Percentiles rank a stretch among this genome's conserved stretches.
phyloP scores from a whole-genome alignment of 1,140 invertebrate species.

The Drosophila pseudoobscura region DNA sequence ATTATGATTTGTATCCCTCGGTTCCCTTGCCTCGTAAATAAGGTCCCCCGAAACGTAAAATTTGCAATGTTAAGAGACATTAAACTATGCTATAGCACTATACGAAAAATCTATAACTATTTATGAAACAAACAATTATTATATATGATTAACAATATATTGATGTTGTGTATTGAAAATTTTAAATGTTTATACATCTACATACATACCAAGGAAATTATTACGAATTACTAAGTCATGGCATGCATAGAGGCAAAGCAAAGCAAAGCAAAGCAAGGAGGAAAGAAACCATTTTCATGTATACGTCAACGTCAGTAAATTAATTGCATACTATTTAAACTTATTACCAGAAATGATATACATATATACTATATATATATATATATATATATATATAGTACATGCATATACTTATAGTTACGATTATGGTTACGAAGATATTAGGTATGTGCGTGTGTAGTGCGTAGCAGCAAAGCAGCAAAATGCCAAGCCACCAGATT shows the following conservation, averaged over 20 bases:
- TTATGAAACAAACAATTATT: slow-evolving; percentile 47
- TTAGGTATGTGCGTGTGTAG: slow-evolving; percentile 70
- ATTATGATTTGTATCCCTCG: background rate
- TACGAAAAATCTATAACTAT: slow-evolving; percentile 68
- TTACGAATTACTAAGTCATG: slow-evolving; percentile 59
- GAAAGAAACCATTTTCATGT: slow-evolving; percentile 63
- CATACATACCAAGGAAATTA: slow-evolving; percentile 58
- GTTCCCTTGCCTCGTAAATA: background rate
- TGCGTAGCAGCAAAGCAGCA: slow-evolving; percentile 34
- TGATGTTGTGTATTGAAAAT: slow-evolving; percentile 80
- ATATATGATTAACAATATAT: slow-evolving; percentile 79
- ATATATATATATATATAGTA: slow-evolving; percentile 20
- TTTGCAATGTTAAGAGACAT: slow-evolving; percentile 57
- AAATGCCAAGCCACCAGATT: slow-evolving; percentile 37
- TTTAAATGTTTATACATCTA: slow-evolving; percentile 77
- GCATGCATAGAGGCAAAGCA: slow-evolving; percentile 39
- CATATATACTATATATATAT: slow-evolving; percentile 16
- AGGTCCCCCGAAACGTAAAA: slow-evolving; percentile 14
- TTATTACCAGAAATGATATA: slow-evolving; percentile 45
- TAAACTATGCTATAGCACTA: slow-evolving; percentile 61
- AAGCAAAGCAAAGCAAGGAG: background rate
- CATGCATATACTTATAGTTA: slow-evolving; percentile 43
- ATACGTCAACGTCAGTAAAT: slow-evolving; percentile 68
- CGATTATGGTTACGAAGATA: slow-evolving; percentile 44
- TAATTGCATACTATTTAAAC: slow-evolving; percentile 64